Base-by-base conservation (phyloP, 2,888 invertebrate genomes). In the Allygus modestus region DNA sequence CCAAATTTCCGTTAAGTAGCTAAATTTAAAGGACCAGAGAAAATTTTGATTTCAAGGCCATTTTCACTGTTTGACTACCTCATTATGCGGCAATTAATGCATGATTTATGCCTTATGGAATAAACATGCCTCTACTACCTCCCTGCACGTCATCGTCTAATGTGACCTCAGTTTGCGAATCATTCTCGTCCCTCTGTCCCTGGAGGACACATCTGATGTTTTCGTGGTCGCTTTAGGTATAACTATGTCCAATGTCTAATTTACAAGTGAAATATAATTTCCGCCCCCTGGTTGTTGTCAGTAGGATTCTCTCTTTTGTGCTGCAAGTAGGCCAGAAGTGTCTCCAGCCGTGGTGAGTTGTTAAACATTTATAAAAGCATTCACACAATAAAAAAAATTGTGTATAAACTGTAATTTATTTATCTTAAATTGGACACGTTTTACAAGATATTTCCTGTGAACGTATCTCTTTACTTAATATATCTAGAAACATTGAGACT, bases 91-190 rank as follows among this genome's bases (percentile, higher is more conserved):
- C 28, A 31, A 65, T 65, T 65, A 65, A 65, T 65, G 31, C 15
- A 28, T 28, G 65, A 65, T 65, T 65, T 65, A 65, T 65, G 65
- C 28, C 65, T 58, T 26, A 31, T 65, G 65, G 12, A 65, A 28
- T 65, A 65, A 65, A 65, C 65, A 65, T 65, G 31, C 28, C 28
- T 28, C 65, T n/a, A 65, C 28, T 28, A 65, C 65, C 4, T 65
- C 58, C 7, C 7, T 20, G 23, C 23, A 54, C 20, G 54, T 65
- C 65, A 65, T 65, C 65, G 28, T 28, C 65, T 23, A 58, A 58
- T 51, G 23, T 12, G 7, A 26, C 12, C 58, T 7, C 51, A n/a
- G n/a, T 51, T 12, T 26, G 20, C 58, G 12, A 58, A 65, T 28
- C 26, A 28, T 31, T 65, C 31, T 11, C 11, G 54, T 58, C 20